Evolutionary conservation across 2,888 invertebrate species (phyloP), one percentile per base, ranked within the genome.

Genomic region (Abrostola triplasia): DNA sequence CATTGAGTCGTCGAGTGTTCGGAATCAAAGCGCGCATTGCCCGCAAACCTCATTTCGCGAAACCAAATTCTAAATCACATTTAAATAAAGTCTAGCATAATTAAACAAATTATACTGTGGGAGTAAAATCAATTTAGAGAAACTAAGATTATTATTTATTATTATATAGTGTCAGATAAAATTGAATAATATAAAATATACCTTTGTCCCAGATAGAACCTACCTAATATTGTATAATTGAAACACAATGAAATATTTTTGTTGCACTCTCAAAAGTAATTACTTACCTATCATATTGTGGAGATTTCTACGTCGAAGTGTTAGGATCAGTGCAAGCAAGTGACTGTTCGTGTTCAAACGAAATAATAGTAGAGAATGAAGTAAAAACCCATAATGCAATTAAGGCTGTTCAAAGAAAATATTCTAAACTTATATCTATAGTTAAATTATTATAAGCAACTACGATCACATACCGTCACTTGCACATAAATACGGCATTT

Each of bases 41-140:
- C 88, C 79, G 86, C 69, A 82, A 80, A 85, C 88, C 86, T 86
- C 79, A 74, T 74, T 24, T 63, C 83, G 88, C 81, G 90, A 89
- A 93, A 93, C 92, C 91, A 94, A 93, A 94, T 93, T 93, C 93
- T 93, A 93, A 93, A 93, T 93, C 90, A 92, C 92, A 86, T 88
- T 89, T 86, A 89, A 89, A 87, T 89, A 87, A 91, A 86, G 80
- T 69, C 70, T 90, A 91, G 88, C 59, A 76, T 86, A 84, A 87
- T 85, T 80, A 84, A 87, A 86, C 63, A 86, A 85, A 85, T 79
- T 86, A 87, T 89, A 87, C 84, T 86, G 84, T 83, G 80, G 79
- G 75, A 85, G 76, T 88, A 87, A 88, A 88, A 84, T 83, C 83
- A 84, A 84, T 76, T 79, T 88, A 88, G 86, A 82, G 48, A 84